Evolutionary conservation across 1,140 invertebrate species (phyloP), one percentile per base, ranked within the genome.

Genomic region (Rhizoglyphus robini): DNA sequence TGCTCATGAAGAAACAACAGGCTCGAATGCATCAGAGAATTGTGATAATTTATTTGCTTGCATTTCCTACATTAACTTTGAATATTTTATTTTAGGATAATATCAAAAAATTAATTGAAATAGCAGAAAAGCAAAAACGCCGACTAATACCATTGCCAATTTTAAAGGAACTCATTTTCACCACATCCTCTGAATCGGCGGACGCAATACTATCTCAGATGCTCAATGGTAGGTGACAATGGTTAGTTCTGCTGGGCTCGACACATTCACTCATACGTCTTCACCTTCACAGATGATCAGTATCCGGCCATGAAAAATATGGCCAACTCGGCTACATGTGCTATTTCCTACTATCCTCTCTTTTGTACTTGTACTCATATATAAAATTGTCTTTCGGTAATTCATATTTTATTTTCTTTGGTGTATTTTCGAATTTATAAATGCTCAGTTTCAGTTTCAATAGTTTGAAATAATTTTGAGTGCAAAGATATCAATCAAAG

Each of bases 1-100:
- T 76, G 34, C 69, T 76, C 8, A 73, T 79, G 73, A 78, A 77
- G 68, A 76, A 78, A 69, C 75, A 76, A 47, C 75, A 77, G 66
- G 72, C 72, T 0, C 60, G 76, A 59, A 71, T 75, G 61, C 73
- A 76, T 60, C 76, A 79, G 65, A 70, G 72, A 70, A 67, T 75
- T 51, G 76, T 77, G 70, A 70, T 51, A 34, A 57, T 60, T n/a
- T 13, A 15, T 60, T 25, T 36, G 2, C 15, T 11, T 20, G 1
- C 20, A 13, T 58, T 67, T 60, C 25, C 36, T 49, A 3, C 1
- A 20, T 48, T 38, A 61, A 31, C 20, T 27, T 54, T 34, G 38
- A 34, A 32, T 30, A 27, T 58, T 68, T 23, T 54, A 20, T 67
- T 61, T 47, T 68, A 73, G 68, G 70, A 70, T 65, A 72, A 71